These are phyloP conservation scores for Eupsilia transversa DNA, from an alignment of 2,888 invertebrate genomes.

Conservation along the genomic window DNA sequence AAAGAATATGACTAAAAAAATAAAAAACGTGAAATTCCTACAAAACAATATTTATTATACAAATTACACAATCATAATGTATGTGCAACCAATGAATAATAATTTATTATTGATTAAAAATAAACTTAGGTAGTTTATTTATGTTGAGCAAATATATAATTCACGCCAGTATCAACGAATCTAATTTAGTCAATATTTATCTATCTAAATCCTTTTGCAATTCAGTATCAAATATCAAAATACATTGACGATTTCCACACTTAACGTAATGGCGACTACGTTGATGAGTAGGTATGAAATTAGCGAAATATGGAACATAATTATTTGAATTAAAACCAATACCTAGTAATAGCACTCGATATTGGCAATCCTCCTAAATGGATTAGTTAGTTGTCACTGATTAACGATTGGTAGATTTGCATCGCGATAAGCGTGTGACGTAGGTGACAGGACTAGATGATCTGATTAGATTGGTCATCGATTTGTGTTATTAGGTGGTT, in stretches of 20 bases:
- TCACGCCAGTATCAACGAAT: background rate
- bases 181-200: background rate
- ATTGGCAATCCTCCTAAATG: constrained; percentile 58
- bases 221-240: background rate
- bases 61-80: background rate
- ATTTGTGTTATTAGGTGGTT: background rate
- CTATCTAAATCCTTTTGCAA: background rate
- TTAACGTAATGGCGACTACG: constrained; percentile 3
- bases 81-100: background rate
- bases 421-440: constrained; percentile 45
- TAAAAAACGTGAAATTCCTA: too few species aligned
- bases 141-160: background rate
- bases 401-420: constrained; percentile 55
- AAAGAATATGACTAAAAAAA: too few species aligned
- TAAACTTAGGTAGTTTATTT: background rate
- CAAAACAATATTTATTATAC: too few species aligned
- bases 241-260: background rate
- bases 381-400: constrained; percentile 50
- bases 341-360: constrained; percentile 50
- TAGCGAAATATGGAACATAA: constrained; percentile 54
- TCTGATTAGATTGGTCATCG: constrained; percentile 19
- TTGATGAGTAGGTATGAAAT: too few species aligned
- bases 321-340: too few species aligned
- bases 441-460: constrained; percentile 16
- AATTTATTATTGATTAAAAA: background rate